Conservation (phyloP, 53 echinoderm and acorn worm species). For the Paracentrotus lividus region DNA sequence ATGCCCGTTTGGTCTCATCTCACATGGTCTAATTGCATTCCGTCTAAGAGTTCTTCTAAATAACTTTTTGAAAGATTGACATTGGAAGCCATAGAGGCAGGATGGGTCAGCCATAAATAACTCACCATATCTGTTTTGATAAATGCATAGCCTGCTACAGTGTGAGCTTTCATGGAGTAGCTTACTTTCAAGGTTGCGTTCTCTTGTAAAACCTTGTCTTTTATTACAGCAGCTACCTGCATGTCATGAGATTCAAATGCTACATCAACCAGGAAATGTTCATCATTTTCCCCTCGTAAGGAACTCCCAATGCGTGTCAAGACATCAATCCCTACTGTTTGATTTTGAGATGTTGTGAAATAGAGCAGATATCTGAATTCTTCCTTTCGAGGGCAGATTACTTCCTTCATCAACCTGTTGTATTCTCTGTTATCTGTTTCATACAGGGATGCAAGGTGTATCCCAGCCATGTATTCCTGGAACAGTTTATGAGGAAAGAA, state of each 20-base stretch:
- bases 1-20: too few relatives aligned
- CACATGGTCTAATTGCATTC: too few relatives aligned
- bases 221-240: neutral
- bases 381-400: neutral
- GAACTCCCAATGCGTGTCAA: neutral
- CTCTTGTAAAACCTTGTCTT: neutral
- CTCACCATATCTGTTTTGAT: too few relatives aligned
- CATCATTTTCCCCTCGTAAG: neutral
- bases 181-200: too few relatives aligned
- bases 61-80: too few relatives aligned
- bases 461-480: constrained; percentile 49
- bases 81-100: too few relatives aligned
- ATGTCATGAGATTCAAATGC: neutral
- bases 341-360: constrained; percentile 8
- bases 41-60: too few relatives aligned
- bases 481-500: constrained; percentile 47
- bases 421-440: neutral
- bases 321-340: neutral
- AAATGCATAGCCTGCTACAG: too few relatives aligned
- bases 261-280: neutral
- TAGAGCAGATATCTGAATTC: constrained; percentile 33
- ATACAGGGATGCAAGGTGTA: constrained; percentile 42
- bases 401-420: neutral
- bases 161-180: too few relatives aligned
- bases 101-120: too few relatives aligned